Evolutionary conservation across 2,113 vertebrate genomes (phyloP).

Genomic region (Apistogramma diplotaenia): DNA sequence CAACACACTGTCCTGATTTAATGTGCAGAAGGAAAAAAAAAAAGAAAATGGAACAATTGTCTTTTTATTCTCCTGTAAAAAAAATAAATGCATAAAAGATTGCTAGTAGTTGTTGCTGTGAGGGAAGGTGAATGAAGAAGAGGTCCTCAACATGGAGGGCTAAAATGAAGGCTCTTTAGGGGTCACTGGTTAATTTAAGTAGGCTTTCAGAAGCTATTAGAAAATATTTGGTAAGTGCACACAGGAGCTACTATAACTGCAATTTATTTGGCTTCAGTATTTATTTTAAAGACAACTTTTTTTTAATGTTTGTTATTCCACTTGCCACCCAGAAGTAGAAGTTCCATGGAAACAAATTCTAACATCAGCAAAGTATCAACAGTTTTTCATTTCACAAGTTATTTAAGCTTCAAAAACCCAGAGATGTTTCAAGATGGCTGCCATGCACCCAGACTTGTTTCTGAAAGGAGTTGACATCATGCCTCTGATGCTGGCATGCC

Average conservation of each 20-base stretch:
- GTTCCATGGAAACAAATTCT: background rate
- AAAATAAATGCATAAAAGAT: background rate
- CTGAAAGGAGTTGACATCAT: background rate
- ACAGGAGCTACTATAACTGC: no score
- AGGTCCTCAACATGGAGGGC: background rate
- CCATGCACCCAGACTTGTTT: background rate
- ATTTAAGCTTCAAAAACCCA: background rate
- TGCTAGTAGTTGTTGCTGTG: background rate
- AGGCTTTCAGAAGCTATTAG: background rate
- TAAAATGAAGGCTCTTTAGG: background rate
- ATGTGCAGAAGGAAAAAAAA: conserved; percentile 22
- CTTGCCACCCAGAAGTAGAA: background rate
- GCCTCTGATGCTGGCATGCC: background rate
- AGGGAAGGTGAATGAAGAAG: background rate
- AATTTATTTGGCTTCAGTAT: background rate
- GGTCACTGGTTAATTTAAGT: background rate
- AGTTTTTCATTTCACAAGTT: background rate
- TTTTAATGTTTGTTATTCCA: background rate
- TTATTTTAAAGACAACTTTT: background rate
- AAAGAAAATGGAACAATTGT: conserved; percentile 19
- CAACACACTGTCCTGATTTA: conserved; percentile 50
- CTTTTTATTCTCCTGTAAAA: conserved; percentile 6
- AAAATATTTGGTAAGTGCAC: background rate
- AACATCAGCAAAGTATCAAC: background rate
- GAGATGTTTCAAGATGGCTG: background rate